These are phyloP conservation scores for Megalops atlanticus DNA, from an alignment of 2,113 vertebrate species.

Conservation along the genomic window DNA sequence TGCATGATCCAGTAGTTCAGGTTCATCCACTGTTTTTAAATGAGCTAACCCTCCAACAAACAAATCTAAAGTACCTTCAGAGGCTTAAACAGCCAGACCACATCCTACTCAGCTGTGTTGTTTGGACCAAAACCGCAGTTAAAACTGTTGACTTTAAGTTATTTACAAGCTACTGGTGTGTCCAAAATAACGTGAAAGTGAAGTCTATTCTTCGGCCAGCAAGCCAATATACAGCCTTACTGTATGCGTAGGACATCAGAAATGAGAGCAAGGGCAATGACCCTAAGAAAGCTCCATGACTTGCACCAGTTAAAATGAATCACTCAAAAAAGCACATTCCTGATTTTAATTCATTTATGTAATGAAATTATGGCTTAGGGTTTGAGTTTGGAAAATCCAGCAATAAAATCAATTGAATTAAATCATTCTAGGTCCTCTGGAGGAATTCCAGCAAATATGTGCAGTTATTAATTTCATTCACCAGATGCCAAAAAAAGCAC, in stretches of 20 bases:
- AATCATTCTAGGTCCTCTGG: neutral
- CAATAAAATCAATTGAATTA: neutral
- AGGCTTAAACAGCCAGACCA: neutral
- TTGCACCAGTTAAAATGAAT: neutral
- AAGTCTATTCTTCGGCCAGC: neutral
- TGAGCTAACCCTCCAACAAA: neutral
- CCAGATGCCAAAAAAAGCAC: neutral
- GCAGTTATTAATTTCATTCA: neutral
- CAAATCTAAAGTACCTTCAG: neutral
- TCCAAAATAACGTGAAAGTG: neutral
- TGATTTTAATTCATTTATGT: neutral
- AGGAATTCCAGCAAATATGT: neutral
- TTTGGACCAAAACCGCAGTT: neutral
- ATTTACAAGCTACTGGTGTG: neutral
- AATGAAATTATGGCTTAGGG: neutral
- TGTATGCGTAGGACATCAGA: neutral
- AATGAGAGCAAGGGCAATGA: neutral
- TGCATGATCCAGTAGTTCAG: neutral
- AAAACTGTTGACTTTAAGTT: neutral
- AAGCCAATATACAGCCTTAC: neutral
- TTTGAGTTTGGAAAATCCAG: neutral
- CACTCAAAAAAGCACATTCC: slow-evolving; percentile 2
- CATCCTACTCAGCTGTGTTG: neutral
- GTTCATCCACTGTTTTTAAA: neutral
- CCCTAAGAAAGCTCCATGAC: neutral